Percentiles rank a stretch among this genome's conserved stretches.
Conservation (phyloP, 2,888 invertebrate species). For the Rotaria socialis region DNA sequence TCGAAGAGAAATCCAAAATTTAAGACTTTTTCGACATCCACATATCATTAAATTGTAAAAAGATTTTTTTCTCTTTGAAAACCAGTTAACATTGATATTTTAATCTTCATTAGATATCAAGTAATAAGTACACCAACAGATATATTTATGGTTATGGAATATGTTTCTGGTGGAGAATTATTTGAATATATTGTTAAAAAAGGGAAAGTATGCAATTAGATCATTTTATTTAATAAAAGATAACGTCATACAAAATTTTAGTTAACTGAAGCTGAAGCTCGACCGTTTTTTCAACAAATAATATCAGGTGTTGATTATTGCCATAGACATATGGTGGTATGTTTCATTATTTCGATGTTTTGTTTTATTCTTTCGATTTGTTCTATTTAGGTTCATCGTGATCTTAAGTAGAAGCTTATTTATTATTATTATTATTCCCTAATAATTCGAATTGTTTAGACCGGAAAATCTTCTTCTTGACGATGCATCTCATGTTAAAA, state of each 20-base stretch:
- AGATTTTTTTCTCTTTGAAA: background rate
- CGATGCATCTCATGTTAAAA: constrained; percentile 93
- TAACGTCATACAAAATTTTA: constrained; percentile 50
- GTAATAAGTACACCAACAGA: constrained; percentile 97
- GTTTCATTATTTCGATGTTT: constrained; percentile 58
- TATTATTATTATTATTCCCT: background rate
- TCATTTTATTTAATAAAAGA: constrained; percentile 48
- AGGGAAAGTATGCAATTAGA: constrained; percentile 65
- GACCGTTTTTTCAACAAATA: constrained; percentile 97
- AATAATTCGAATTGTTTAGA: constrained; percentile 47
- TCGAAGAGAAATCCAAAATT: constrained; percentile 92
- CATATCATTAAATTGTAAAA: constrained; percentile 85
- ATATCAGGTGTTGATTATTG: constrained; percentile 99
- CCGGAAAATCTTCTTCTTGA: constrained; percentile 92
- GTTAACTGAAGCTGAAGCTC: constrained; percentile 90
- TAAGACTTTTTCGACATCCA: constrained; percentile 97
- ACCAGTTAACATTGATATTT: no score
- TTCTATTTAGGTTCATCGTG: background rate
- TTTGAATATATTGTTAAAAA: constrained; percentile 99
- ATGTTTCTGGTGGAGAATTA: constrained; percentile 95
- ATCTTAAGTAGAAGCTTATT: background rate
- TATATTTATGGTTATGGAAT: constrained; percentile 99
- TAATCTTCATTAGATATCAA: constrained; percentile 65
- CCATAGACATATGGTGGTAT: constrained; percentile 98
- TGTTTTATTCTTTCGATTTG: no score